A percentile compares a stretch with the other conserved stretches of the same genome.
Evolutionary conservation across 1,140 invertebrate species (phyloP).

Genomic region (Anadara kagoshimensis): DNA sequence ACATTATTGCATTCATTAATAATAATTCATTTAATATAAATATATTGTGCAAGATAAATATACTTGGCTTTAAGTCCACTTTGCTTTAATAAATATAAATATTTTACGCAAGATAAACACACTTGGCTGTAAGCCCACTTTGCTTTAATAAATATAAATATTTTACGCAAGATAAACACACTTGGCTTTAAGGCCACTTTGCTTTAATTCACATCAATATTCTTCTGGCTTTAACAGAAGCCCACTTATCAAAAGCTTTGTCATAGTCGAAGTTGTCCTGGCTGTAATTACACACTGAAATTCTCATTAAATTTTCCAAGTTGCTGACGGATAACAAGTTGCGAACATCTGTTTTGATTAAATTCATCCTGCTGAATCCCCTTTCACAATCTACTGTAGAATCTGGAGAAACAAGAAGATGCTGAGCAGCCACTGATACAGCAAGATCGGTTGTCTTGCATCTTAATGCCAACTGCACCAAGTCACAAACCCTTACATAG

Average conservation of each 20-base stretch:
- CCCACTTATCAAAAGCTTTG: no score
- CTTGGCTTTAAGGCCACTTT: no score
- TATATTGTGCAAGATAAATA: no score
- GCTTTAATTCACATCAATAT: constrained; percentile 9
- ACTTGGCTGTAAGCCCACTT: no score
- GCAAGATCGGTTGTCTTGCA: neutral
- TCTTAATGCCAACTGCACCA: neutral
- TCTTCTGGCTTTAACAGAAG: neutral
- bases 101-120: no score
- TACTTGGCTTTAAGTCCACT: no score
- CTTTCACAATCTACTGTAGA: constrained; percentile 24
- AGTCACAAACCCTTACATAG: neutral
- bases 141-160: no score
- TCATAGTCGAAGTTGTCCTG: constrained; percentile 1
- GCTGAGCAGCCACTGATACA: constrained; percentile 18
- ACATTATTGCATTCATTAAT: no score
- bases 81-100: no score
- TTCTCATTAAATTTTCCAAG: constrained; percentile 9
- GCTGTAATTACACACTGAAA: neutral
- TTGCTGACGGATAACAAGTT: neutral
- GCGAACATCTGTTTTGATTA: constrained; percentile 19
- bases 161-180: no score
- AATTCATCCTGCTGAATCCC: constrained; percentile 17
- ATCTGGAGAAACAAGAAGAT: constrained; percentile 12
- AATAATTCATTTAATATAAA: no score